Percentiles rank a stretch among this genome's conserved stretches.
These are phyloP conservation scores for Tichodroma muraria DNA, from an alignment of 2,113 vertebrate genomes.

Conservation along the genomic window DNA sequence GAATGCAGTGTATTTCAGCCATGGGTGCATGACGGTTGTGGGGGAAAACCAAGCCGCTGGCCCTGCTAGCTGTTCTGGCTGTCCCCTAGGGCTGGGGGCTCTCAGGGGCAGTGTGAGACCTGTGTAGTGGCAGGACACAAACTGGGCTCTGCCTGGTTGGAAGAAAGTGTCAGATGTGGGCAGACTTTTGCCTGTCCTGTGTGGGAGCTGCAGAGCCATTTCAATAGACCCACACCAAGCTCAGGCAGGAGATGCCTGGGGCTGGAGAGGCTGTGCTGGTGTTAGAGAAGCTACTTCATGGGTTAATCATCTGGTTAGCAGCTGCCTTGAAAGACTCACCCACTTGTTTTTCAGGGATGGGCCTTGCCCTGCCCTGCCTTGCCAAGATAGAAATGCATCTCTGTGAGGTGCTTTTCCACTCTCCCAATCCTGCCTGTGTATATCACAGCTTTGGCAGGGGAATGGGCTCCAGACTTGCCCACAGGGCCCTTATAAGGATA, in stretches of 20 bases:
- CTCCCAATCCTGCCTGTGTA: background rate
- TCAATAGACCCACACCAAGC: rapidly evolving
- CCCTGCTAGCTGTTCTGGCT: background rate
- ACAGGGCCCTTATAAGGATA: rapidly evolving
- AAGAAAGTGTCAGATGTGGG: background rate
- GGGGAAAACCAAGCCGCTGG: background rate
- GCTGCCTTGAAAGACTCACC: background rate
- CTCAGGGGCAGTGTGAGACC: background rate
- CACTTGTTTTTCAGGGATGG: background rate
- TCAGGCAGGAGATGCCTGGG: background rate
- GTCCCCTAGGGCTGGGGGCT: background rate
- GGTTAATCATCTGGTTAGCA: background rate
- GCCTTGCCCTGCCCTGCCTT: background rate
- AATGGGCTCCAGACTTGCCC: background rate
- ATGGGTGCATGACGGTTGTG: rapidly evolving
- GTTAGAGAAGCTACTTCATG: background rate
- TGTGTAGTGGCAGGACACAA: rapidly evolving
- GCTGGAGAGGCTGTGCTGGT: background rate
- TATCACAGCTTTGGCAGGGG: background rate
- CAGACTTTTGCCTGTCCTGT: background rate
- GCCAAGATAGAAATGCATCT: background rate
- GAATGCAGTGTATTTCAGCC: background rate
- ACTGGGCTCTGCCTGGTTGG: background rate
- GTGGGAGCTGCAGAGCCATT: background rate
- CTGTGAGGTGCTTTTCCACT: background rate